These are phyloP conservation scores for Ichneumon xanthorius DNA, from an alignment of 2,888 invertebrate genomes.

Conservation along the genomic window DNA sequence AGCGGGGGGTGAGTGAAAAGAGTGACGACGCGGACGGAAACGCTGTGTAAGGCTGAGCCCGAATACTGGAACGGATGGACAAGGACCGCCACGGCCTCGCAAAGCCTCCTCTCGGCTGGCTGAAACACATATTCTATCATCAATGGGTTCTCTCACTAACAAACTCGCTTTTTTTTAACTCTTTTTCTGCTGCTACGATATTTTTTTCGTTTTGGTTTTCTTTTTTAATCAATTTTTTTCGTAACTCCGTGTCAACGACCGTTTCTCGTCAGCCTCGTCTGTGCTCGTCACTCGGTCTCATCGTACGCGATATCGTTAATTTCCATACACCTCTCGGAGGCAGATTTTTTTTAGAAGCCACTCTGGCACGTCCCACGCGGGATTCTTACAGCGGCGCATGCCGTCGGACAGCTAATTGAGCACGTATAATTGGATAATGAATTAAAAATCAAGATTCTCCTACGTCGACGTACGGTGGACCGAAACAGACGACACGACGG, in stretches of 20 bases:
- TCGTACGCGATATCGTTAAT: constrained; percentile 27
- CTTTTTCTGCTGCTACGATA: constrained; percentile 61
- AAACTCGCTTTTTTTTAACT: constrained; percentile 33
- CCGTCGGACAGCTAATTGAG: constrained; percentile 45
- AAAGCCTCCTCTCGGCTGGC: constrained; percentile 82
- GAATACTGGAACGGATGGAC: constrained; percentile 68
- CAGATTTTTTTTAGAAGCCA: constrained; percentile 21
- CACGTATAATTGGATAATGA: constrained; percentile 61
- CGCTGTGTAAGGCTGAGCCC: constrained; percentile 76
- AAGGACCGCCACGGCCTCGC: constrained; percentile 82
- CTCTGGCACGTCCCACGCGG: constrained; percentile 52
- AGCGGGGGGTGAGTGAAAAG: constrained; percentile 18
- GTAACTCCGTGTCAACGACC: constrained; percentile 60
- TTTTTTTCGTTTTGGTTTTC: constrained; percentile 26
- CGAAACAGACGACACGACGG: constrained; percentile 41
- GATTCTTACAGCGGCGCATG: not conserved
- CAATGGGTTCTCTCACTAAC: constrained; percentile 69
- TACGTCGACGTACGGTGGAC: constrained; percentile 32
- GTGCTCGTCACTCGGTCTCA: not conserved
- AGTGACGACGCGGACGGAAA: constrained; percentile 61
- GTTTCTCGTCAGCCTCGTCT: constrained; percentile 20
- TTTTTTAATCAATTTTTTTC: constrained; percentile 43
- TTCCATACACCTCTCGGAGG: not conserved
- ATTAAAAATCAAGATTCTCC: constrained; percentile 43
- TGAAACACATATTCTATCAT: constrained; percentile 82